phyloP scores from a whole-genome alignment of 1,140 invertebrate genomes.

The Lepidurus apus region DNA sequence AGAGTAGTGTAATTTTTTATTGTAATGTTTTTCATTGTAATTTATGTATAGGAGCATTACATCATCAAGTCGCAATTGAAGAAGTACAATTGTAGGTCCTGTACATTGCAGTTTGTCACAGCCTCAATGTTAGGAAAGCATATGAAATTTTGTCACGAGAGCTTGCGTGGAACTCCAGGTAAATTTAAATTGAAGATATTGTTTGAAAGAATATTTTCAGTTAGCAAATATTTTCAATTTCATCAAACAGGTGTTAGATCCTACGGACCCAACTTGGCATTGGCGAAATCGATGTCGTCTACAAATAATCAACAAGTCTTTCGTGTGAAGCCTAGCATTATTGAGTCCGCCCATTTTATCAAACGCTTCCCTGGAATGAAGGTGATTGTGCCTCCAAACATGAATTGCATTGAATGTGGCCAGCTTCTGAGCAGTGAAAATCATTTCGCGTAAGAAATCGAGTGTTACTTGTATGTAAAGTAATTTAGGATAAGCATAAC shows the following conservation, averaged over 20 bases:
- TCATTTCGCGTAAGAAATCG: background rate
- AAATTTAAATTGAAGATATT: background rate
- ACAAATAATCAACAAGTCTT: background rate
- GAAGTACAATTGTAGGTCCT: background rate
- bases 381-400: background rate
- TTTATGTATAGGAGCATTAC: background rate
- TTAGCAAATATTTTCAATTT: background rate
- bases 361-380: background rate
- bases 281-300: background rate
- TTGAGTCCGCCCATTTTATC: background rate
- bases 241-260: background rate
- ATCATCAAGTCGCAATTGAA: background rate
- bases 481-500: background rate
- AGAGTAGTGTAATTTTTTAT: background rate
- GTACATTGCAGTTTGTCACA: background rate
- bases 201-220: background rate
- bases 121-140: background rate
- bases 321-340: background rate
- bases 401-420: slow-evolving; percentile 7
- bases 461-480: background rate
- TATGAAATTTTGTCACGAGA: background rate
- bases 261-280: background rate
- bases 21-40: background rate
- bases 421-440: background rate
- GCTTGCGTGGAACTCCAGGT: background rate